Evolutionary conservation across 2,888 invertebrate species (phyloP), one percentile per base, ranked within the genome.

Genomic region (Scaptodrosophila latifasciaeformis): DNA sequence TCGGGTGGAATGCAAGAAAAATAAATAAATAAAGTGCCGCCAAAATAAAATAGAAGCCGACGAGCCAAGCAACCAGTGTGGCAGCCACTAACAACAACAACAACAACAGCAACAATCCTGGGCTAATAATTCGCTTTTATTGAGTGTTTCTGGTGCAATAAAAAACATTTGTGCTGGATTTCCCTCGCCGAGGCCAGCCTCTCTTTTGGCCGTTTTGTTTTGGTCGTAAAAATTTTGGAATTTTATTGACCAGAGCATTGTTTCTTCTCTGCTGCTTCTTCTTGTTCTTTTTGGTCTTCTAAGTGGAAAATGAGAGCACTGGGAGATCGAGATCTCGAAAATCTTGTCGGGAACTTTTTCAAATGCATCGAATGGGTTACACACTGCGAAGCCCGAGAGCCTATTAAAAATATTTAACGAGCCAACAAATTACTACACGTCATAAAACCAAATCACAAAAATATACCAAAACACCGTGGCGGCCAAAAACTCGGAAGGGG

Each of bases 341-440:
- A 37, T n/a, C n/a, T n/a, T n/a, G n/a, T n/a, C n/a, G n/a, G n/a
- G n/a, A n/a, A n/a, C n/a, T n/a, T n/a, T n/a, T n/a, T n/a, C 19
- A 47, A 53, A 44, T 29, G 40, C 34, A 56, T 24, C 15, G 34
- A 51, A 59, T 43, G 49, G 54, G 34, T 37, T 49, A 30, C 47
- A 42, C 15, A 10, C 15, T 2, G 10, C 37, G 37, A 9, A 4
- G 19, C 17, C 15, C 15, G 42, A 10, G 44, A 42, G 24, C 55
- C 71, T 70, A 70, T 82, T 82, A 71, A 80, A 65, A 69, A 54
- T 65, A 81, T 76, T 82, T 81, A 83, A 83, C 77, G 84, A 84
- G 76, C 80, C 82, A 82, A 85, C 85, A 85, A 85, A 85, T 85
- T 84, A 83, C 82, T 79, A 78, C 84, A 84, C 82, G 70, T 81